Evolutionary conservation across 2,888 invertebrate genomes (phyloP), one percentile per base, ranked within the genome.

Genomic region (Hydraecia micacea): DNA sequence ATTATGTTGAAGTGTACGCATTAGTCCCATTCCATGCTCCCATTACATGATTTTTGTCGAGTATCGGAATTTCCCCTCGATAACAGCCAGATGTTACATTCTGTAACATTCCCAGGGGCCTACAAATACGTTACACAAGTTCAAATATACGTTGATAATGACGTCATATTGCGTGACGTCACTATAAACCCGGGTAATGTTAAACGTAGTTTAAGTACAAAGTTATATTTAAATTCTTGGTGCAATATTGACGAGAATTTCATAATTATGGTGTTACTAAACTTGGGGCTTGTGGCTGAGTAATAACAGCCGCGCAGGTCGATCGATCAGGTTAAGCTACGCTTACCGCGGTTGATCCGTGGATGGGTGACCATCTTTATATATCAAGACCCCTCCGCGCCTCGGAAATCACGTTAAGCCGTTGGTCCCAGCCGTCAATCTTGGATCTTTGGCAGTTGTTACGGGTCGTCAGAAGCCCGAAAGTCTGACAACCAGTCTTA

Each of bases 111-210:
- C 49, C n/a, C 73, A 73, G 39, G 28, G 25, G 46, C 52, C 62
- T 63, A n/a, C 39, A 58, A 71, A 79, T 60, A 67, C 58, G 46
- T 25, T 63, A 39, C 28, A 71, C 36, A 39, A 60, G n/a, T 73
- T 71, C n/a, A 36, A 6, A 15, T 52, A 62, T 42, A 63, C 32
- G 58, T 18, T 25, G 49, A 42, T 60, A 65, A 65, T 85, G 71
- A 74, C 85, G 76, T 80, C 66, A 73, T 72, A 55, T 7, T 46
- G 18, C 42, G 28, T 80, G 69, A 75, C 75, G 76, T 80, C 83
- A 84, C 28, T 15, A 7, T 63, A 65, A 65, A 73, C 73, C 46
- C 18, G 25, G 25, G 21, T 72, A 28, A 36, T 39, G 25, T 21
- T 25, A 55, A 55, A 25, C 25, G 55, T 36, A 49, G 67, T 70